Percentiles rank a stretch among this genome's conserved stretches.
These are phyloP conservation scores for Lamprotornis superbus DNA, from an alignment of 2,113 vertebrate genomes.

Conservation along the genomic window DNA sequence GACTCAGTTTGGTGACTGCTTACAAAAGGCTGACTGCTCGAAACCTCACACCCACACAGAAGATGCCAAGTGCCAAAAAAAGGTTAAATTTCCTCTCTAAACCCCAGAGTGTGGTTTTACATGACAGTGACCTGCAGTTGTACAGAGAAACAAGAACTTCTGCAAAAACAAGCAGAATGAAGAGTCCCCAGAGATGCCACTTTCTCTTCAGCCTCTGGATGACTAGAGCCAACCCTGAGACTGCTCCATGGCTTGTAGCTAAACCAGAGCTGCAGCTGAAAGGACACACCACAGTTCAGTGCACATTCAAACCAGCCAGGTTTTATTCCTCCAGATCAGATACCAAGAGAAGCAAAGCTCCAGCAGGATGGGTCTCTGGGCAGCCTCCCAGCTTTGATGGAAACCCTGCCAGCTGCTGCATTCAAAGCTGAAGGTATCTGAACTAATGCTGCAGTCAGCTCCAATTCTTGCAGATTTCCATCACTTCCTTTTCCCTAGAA, in stretches of 20 bases:
- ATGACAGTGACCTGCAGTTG: not conserved
- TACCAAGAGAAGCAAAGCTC: not conserved
- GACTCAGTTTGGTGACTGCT: not conserved
- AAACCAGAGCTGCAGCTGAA: not conserved
- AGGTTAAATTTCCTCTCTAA: not conserved
- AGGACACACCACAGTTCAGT: accelerated
- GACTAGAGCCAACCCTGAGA: not conserved
- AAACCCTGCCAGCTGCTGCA: not conserved
- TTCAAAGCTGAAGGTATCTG: not conserved
- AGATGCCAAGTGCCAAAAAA: not conserved
- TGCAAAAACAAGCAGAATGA: not conserved
- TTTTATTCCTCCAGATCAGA: not conserved
- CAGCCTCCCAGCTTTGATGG: not conserved
- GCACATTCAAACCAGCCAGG: not conserved
- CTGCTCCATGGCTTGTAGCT: not conserved
- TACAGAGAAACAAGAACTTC: not conserved
- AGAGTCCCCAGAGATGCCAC: not conserved
- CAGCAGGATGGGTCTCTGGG: not conserved
- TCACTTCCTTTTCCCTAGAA: not conserved
- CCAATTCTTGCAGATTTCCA: not conserved
- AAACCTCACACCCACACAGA: not conserved
- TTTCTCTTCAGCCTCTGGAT: not conserved
- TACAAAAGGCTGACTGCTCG: not conserved
- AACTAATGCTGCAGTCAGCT: not conserved
- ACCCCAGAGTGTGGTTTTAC: not conserved